Conservation (phyloP, 2,888 invertebrate species). For the Polydrusus tereticollis region DNA sequence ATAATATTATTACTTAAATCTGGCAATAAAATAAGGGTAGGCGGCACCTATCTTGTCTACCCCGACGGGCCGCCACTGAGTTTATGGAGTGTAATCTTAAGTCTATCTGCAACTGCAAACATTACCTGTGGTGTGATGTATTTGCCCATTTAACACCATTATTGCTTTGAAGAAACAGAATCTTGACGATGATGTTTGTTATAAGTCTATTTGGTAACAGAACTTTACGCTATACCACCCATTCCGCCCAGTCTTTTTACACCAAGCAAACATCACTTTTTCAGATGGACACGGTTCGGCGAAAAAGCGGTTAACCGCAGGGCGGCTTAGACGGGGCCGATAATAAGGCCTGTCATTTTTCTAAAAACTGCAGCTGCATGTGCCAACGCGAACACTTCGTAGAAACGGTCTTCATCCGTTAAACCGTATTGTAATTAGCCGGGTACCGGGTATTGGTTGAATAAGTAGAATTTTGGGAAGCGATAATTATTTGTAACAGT, state of each 20-base stretch:
- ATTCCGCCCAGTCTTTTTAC: neutral
- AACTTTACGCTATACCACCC: neutral
- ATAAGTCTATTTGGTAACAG: too few relatives aligned
- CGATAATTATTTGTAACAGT: too few relatives aligned
- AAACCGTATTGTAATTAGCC: slow-evolving; percentile 1
- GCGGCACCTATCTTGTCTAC: too few relatives aligned
- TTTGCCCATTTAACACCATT: too few relatives aligned
- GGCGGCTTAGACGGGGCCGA: neutral
- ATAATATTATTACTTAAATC: too few relatives aligned
- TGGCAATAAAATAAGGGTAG: too few relatives aligned
- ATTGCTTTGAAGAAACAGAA: too few relatives aligned
- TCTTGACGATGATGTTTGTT: too few relatives aligned
- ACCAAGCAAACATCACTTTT: neutral
- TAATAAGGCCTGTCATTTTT: slow-evolving; percentile 10
- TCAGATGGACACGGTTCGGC: neutral
- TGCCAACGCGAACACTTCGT: slow-evolving; percentile 5
- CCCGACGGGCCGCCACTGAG: too few relatives aligned
- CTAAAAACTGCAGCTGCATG: slow-evolving; percentile 24
- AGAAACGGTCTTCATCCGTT: neutral
- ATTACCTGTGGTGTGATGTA: too few relatives aligned
- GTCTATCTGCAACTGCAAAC: too few relatives aligned
- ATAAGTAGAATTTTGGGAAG: neutral
- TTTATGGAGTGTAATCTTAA: too few relatives aligned
- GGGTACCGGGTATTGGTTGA: neutral
- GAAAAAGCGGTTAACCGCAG: slow-evolving; percentile 15